These are phyloP conservation scores for Hemitrygon akajei DNA, from an alignment of 2,797 vertebrate genomes.

Conservation along the genomic window DNA sequence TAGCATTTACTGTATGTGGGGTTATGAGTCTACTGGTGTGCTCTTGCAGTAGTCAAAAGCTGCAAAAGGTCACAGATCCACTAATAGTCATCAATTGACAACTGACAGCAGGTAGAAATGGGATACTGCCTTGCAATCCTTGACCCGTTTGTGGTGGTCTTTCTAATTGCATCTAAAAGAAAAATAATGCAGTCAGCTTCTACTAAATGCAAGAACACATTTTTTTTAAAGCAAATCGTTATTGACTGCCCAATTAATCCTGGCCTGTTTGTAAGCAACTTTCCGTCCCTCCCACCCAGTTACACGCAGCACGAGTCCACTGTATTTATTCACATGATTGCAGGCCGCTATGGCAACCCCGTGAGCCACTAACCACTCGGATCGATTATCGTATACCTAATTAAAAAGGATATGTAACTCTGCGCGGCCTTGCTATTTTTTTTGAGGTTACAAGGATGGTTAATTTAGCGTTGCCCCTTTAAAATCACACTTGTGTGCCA, in stretches of 20 bases:
- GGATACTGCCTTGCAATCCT: not conserved
- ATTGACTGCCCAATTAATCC: not conserved
- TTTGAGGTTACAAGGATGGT: not conserved
- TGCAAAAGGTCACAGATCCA: not conserved
- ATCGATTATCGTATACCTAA: conserved; percentile 26
- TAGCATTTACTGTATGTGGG: not conserved
- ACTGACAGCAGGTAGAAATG: not conserved
- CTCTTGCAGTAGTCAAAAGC: not conserved
- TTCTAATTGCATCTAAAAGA: not conserved
- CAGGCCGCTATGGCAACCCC: conserved; percentile 29
- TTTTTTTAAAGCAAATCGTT: not conserved
- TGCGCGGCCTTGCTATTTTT: not conserved
- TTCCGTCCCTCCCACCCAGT: not conserved
- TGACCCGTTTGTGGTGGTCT: not conserved
- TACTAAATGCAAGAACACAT: not conserved
- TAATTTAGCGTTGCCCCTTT: not conserved
- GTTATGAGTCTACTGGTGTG: not conserved
- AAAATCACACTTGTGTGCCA: not conserved
- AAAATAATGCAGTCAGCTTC: no score
- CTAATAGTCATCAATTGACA: not conserved
- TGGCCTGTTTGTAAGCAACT: conserved; percentile 15
- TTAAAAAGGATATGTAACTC: not conserved
- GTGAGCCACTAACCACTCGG: not conserved
- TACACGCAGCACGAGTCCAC: not conserved
- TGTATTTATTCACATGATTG: conserved; percentile 28